phyloP scores from a whole-genome alignment of 2,113 vertebrate genomes.

The Vombatus ursinus region DNA sequence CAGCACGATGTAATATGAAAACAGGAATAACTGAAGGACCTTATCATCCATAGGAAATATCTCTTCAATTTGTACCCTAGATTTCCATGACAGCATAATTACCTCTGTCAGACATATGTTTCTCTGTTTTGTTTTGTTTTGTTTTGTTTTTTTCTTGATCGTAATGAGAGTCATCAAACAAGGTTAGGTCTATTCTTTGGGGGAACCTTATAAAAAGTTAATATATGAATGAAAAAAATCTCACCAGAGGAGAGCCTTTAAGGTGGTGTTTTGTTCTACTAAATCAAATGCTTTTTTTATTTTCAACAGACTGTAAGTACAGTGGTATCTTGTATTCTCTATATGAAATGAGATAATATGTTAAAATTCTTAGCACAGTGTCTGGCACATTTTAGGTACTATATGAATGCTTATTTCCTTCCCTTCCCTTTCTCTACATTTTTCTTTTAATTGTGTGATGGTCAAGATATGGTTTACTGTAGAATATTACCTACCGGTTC shows the following conservation, averaged over 20 bases:
- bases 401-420: background rate
- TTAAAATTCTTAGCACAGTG: background rate
- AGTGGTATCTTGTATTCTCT: background rate
- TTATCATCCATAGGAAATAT: background rate
- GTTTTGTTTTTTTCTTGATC: background rate
- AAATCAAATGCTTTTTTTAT: background rate
- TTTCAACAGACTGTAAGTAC: background rate
- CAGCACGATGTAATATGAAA: no score
- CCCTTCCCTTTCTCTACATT: no score
- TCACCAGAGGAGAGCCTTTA: background rate
- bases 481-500: no score
- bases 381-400: background rate
- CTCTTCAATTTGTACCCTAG: background rate
- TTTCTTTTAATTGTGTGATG: no score
- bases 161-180: background rate
- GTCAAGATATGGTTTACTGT: no score
- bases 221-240: background rate
- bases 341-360: background rate
- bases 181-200: background rate
- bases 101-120: background rate
- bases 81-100: background rate
- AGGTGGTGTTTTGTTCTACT: background rate
- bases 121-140: background rate
- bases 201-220: background rate
- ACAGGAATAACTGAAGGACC: background rate